Percentiles rank a stretch among this genome's conserved stretches.
phyloP scores from a whole-genome alignment of 2,888 invertebrate species.

The Agonum fuliginosum region DNA sequence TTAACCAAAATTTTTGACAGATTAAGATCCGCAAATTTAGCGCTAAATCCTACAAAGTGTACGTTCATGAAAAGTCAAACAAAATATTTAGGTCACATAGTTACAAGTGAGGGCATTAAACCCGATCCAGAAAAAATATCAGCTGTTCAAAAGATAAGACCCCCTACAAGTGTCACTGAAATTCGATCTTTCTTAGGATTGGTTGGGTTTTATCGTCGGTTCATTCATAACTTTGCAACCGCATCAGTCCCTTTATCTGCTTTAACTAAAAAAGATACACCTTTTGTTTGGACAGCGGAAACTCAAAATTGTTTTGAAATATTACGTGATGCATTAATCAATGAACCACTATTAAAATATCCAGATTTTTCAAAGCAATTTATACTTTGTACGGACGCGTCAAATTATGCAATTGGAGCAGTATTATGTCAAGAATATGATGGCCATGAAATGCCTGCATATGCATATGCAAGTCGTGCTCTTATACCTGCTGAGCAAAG shows the following conservation, averaged over 20 bases:
- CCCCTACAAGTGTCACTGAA: slow-evolving; percentile 55
- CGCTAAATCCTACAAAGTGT: slow-evolving; percentile 62
- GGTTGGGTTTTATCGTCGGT: slow-evolving; percentile 59
- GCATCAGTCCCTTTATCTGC: slow-evolving; percentile 55
- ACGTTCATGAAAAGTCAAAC: slow-evolving; percentile 55
- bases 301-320: too few species aligned
- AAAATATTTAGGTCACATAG: slow-evolving; percentile 60
- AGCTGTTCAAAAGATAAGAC: slow-evolving; percentile 49
- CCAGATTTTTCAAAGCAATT: slow-evolving; percentile 63
- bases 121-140: slow-evolving; percentile 60
- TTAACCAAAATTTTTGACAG: slow-evolving; percentile 61
- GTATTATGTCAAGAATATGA: slow-evolving; percentile 63
- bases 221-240: slow-evolving; percentile 54
- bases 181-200: slow-evolving; percentile 63
- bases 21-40: slow-evolving; percentile 60
- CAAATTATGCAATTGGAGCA: slow-evolving; percentile 63
- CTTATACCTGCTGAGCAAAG: slow-evolving; percentile 60
- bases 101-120: slow-evolving; percentile 57
- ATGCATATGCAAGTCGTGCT: slow-evolving; percentile 60
- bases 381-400: slow-evolving; percentile 59
- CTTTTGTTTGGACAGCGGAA: too few species aligned
- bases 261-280: background rate
- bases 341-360: slow-evolving; percentile 61
- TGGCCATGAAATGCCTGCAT: slow-evolving; percentile 59
- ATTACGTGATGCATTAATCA: background rate